Base-by-base conservation (phyloP, 1,140 invertebrate species). In the Octopus bimaculoides region DNA sequence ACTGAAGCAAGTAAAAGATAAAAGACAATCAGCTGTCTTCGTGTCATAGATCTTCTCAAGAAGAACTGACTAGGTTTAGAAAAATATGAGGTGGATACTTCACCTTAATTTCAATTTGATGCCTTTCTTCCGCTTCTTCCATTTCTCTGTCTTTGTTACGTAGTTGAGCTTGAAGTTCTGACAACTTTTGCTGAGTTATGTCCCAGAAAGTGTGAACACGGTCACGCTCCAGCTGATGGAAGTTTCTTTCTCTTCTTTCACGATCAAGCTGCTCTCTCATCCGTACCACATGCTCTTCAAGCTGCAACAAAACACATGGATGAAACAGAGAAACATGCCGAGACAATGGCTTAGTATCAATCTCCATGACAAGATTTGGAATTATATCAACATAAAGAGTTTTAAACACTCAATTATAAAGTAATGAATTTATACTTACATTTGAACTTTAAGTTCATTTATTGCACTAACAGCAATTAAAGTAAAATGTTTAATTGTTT, bases 181-280 rank as follows among this genome's bases (percentile, higher is more conserved):
- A 94, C 8, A 97, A 88, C 87, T 97, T 94, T 83, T 94, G 93
- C 83, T 94, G 92, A 2, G 95, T 95, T 75, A 96, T 95, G 89
- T 98, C 96, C 96, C 96, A 98, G 90, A 97, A 97, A 54, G 95
- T 96, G 82, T 96, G 93, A 17, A 98, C 93, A 91, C 97, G 97
- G 88, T 98, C 97, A 84, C 97, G 92, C 90, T 99, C 97, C 77
- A 98, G 88, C 91, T 98, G 97, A 85, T 98, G 98, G 87, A 95
- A 98, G 89, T 98, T 98, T 83, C 97, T 91, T 89, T 98, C 96
- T 90, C 98, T 96, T 84, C 96, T 92, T 90, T 98, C 97, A 74
- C 95, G 93, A 86, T 98, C 96, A 87, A 98, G 91, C 91, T 98
- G 96, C 81, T 97, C 95, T 86, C 96, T 93, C n/a, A 98, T 93